Evolutionary conservation across 2,797 vertebrate species (phyloP).

Genomic region (Acestrorhynchus altus): DNA sequence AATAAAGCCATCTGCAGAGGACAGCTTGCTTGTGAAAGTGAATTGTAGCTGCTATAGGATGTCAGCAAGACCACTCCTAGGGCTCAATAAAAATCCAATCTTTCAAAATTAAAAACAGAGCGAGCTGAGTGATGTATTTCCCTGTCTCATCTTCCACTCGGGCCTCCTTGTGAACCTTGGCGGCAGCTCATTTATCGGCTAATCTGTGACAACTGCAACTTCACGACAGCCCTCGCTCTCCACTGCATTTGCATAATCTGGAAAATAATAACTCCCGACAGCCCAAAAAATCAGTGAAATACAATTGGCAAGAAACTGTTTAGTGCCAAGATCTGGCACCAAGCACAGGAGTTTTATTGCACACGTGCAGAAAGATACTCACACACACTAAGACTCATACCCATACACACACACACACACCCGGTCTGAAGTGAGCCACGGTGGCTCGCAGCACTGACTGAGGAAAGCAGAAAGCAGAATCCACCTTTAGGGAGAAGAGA

Average conservation of each 20-base stretch:
- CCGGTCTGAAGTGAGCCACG: conserved; percentile 21
- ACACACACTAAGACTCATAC: conserved; percentile 43
- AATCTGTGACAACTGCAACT: neutral
- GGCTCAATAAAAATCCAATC: neutral
- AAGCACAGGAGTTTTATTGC: neutral
- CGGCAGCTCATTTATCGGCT: neutral
- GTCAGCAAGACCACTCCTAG: neutral
- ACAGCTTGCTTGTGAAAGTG: neutral
- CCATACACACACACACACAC: conserved; percentile 30
- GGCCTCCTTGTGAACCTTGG: neutral
- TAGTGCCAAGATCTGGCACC: neutral
- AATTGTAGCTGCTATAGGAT: conserved; percentile 1
- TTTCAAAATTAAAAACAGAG: neutral
- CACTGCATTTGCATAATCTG: neutral
- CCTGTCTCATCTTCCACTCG: conserved; percentile 11
- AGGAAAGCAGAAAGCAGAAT: conserved; percentile 43
- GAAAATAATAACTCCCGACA: neutral
- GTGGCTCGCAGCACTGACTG: conserved; percentile 10
- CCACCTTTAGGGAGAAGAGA: conserved; percentile 43
- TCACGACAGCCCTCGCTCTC: neutral
- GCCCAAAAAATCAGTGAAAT: neutral
- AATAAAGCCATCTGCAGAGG: neutral
- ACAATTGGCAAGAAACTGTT: neutral
- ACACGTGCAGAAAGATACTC: conserved; percentile 11
- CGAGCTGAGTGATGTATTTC: neutral